These are phyloP conservation scores for Syngnathus scovelli DNA, from an alignment of 2,113 vertebrate species.

Conservation along the genomic window DNA sequence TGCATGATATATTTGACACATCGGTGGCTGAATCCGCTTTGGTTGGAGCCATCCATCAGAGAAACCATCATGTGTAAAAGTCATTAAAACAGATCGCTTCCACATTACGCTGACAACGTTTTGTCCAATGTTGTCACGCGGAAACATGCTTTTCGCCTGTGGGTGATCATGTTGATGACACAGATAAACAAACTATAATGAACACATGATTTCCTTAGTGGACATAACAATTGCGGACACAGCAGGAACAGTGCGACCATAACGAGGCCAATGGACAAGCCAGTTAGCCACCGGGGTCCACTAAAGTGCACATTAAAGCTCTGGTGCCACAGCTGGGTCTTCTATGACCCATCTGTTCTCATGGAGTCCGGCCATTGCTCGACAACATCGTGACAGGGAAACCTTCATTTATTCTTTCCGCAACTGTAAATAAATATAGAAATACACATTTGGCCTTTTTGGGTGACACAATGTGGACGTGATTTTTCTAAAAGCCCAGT, in stretches of 20 bases:
- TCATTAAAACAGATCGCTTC: background rate
- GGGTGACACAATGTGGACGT: too few species aligned
- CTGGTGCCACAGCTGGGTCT: constrained; percentile 29
- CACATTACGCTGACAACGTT: background rate
- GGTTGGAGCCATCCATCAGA: background rate
- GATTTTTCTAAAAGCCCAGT: too few species aligned
- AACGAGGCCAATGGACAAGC: constrained; percentile 42
- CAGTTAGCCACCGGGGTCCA: constrained; percentile 38
- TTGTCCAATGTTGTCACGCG: background rate
- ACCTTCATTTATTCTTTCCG: background rate
- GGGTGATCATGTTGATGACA: constrained; percentile 7
- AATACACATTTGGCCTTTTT: background rate
- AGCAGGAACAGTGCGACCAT: constrained; percentile 37
- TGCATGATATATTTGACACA: too few species aligned
- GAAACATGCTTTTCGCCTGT: background rate
- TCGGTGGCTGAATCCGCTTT: too few species aligned
- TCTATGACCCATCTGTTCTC: constrained; percentile 53
- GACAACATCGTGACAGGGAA: constrained; percentile 29
- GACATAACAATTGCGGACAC: constrained; percentile 35
- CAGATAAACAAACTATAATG: constrained; percentile 9
- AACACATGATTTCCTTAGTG: constrained; percentile 11
- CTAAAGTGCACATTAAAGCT: constrained; percentile 58
- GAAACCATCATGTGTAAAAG: background rate
- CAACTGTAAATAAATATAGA: background rate
- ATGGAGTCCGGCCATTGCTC: constrained; percentile 56